These are phyloP conservation scores for Apodemia mormo DNA, from an alignment of 2,888 invertebrate species.

Conservation along the genomic window DNA sequence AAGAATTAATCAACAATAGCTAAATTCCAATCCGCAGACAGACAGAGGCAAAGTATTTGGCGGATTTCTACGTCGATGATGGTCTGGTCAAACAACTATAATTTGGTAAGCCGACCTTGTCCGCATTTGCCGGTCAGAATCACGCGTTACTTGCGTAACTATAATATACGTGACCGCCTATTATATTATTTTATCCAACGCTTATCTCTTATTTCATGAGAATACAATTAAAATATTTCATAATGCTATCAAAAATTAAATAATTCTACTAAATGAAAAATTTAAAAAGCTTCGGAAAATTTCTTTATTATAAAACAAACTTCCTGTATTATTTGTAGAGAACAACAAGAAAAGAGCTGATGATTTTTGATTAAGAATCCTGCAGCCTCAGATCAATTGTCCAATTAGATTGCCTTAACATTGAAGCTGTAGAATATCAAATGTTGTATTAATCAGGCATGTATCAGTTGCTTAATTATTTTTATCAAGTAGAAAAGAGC, in stretches of 20 bases:
- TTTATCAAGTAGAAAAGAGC: too few species aligned
- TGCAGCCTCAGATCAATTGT: too few species aligned
- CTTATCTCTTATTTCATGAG: slow-evolving; percentile 50
- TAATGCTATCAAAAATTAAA: not conserved
- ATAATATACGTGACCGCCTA: slow-evolving; percentile 65
- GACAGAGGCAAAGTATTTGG: not conserved
- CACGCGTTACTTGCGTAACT: slow-evolving; percentile 61
- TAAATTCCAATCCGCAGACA: not conserved
- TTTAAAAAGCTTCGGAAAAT: too few species aligned
- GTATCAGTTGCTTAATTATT: too few species aligned
- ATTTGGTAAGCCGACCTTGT: slow-evolving; percentile 68
- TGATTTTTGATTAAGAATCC: too few species aligned
- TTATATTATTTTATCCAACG: slow-evolving; percentile 64
- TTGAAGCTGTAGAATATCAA: too few species aligned
- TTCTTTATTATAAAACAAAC: too few species aligned
- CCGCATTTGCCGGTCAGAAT: slow-evolving; percentile 60
- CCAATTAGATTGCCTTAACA: too few species aligned
- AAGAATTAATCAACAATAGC: not conserved
- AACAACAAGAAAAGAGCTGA: too few species aligned
- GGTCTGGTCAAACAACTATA: slow-evolving; percentile 34
- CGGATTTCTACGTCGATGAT: slow-evolving; percentile 27
- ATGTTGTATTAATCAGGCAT: too few species aligned
- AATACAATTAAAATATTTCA: not conserved
- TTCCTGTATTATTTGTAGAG: too few species aligned
- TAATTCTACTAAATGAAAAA: too few species aligned